phyloP scores from a whole-genome alignment of 2,113 vertebrate species.

The Pterocles orientalis region DNA sequence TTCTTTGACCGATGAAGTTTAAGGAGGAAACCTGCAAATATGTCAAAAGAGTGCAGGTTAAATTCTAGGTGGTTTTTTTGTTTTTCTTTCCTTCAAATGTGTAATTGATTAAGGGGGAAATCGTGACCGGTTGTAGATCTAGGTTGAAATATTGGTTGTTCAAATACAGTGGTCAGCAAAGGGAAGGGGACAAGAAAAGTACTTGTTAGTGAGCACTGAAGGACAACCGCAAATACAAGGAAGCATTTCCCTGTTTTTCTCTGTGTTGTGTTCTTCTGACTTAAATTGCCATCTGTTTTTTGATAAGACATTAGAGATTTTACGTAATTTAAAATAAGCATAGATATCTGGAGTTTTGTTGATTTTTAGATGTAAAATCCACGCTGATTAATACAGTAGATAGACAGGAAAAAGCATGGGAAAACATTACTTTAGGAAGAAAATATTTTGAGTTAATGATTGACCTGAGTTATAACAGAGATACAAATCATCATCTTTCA shows the following conservation, averaged over 20 bases:
- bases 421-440: not conserved
- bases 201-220: not conserved
- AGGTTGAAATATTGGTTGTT: not conserved
- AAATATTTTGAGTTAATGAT: not conserved
- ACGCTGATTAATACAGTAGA: not conserved
- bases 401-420: not conserved
- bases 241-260: not conserved
- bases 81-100: not conserved
- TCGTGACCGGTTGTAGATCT: not conserved
- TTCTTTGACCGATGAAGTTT: not conserved
- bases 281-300: not conserved
- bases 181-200: not conserved
- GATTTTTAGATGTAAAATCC: not conserved
- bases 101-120: not conserved
- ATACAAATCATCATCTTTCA: not conserved
- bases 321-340: not conserved
- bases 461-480: not conserved
- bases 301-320: not conserved
- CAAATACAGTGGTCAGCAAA: not conserved
- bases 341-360: not conserved
- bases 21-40: not conserved
- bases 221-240: not conserved
- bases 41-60: not conserved
- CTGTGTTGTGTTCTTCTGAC: not conserved
- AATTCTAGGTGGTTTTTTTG: not conserved